phyloP scores from a whole-genome alignment of 2,888 invertebrate genomes.

The Agrochola circellaris region DNA sequence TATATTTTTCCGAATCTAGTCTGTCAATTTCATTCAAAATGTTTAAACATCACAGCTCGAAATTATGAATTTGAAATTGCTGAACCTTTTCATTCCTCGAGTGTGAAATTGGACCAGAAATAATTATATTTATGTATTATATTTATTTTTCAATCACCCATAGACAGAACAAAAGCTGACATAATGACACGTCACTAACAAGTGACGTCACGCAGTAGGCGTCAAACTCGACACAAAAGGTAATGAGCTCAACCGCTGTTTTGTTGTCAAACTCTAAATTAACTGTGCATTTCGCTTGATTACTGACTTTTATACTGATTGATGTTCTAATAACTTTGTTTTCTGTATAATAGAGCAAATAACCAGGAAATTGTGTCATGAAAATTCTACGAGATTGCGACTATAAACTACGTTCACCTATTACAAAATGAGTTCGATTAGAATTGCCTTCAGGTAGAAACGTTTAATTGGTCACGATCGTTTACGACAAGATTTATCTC shows the following conservation, averaged over 20 bases:
- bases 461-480: background rate
- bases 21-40: too few species aligned
- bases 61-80: background rate
- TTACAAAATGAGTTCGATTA: background rate
- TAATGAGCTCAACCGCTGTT: conserved; percentile 57
- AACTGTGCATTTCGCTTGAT: conserved; percentile 58
- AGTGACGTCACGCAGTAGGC: conserved; percentile 49
- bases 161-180: conserved; percentile 10
- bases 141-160: conserved; percentile 20
- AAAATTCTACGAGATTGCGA: background rate
- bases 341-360: background rate
- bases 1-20: background rate
- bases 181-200: conserved; percentile 54
- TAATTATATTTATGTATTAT: background rate
- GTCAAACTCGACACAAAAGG: conserved; percentile 54
- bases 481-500: background rate
- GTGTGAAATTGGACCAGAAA: background rate
- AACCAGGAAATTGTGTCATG: background rate
- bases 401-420: background rate
- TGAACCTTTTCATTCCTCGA: background rate
- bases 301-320: conserved; percentile 45
- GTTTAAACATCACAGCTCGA: background rate
- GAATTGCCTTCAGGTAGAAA: background rate
- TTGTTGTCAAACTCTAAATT: conserved; percentile 57
- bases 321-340: conserved; percentile 36